Evolutionary conservation across 2,113 vertebrate species (phyloP).

Genomic region (Phoenicopterus ruber): DNA sequence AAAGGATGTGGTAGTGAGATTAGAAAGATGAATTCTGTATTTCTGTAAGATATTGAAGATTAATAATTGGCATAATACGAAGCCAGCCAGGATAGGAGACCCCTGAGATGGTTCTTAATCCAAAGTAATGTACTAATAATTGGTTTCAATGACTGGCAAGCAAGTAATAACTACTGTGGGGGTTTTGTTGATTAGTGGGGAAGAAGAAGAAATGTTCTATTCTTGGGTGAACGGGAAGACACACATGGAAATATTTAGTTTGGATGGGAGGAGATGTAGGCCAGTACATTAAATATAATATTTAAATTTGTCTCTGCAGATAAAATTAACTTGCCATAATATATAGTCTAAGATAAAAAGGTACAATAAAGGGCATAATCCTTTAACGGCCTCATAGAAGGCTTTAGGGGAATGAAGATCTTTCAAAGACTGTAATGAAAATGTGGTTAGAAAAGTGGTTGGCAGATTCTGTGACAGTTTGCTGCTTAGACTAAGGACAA

Average conservation of each 20-base stretch:
- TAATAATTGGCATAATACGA: neutral
- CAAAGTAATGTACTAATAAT: neutral
- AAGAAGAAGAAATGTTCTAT: neutral
- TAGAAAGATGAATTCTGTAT: neutral
- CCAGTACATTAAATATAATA: neutral
- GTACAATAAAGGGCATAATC: neutral
- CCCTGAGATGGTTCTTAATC: neutral
- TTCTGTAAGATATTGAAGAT: neutral
- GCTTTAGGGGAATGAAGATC: neutral
- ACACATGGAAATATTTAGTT: neutral
- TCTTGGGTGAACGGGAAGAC: neutral
- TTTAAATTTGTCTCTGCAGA: neutral
- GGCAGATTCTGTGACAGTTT: neutral
- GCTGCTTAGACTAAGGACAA: neutral
- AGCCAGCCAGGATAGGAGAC: neutral
- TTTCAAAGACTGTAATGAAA: neutral
- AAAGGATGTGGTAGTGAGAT: neutral
- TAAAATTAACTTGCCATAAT: neutral
- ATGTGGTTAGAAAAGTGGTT: neutral
- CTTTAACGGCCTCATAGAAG: neutral
- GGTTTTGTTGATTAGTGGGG: neutral
- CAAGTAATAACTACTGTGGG: neutral
- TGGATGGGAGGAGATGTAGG: neutral
- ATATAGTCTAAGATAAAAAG: neutral
- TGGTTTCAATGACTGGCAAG: neutral